These are phyloP conservation scores for Recurvirostra avosetta DNA, from an alignment of 2,113 vertebrate species.

Conservation along the genomic window DNA sequence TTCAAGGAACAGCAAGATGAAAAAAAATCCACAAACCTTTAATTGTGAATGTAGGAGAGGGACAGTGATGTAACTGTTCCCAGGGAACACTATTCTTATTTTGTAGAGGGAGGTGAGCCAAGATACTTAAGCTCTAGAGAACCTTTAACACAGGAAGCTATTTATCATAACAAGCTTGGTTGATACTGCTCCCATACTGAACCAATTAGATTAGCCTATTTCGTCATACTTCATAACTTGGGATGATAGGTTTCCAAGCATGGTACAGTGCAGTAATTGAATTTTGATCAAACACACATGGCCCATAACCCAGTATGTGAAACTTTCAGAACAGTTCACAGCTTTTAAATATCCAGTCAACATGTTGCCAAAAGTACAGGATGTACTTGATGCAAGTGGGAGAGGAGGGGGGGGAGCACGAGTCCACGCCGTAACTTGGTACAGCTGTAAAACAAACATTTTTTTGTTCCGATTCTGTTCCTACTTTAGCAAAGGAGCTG, in stretches of 20 bases:
- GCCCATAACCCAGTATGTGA: constrained; percentile 85
- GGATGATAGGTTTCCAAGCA: constrained; percentile 85
- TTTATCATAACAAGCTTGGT: constrained; percentile 89
- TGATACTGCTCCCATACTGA: constrained; percentile 89
- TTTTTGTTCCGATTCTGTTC: constrained; percentile 77
- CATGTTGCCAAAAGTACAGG: constrained; percentile 88
- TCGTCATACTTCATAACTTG: constrained; percentile 90
- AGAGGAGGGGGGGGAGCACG: constrained; percentile 60
- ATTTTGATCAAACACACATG: constrained; percentile 96
- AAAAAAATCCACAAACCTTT: constrained; percentile 58
- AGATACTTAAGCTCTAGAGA: constrained; percentile 85
- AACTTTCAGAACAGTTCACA: constrained; percentile 84
- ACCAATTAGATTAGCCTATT: constrained; percentile 88
- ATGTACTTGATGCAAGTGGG: constrained; percentile 80
- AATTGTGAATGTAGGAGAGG: constrained; percentile 63
- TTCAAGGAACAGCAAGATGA: constrained; percentile 38
- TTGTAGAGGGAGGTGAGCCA: constrained; percentile 78
- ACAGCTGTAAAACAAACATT: constrained; percentile 85
- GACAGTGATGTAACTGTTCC: constrained; percentile 78
- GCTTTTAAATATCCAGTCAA: constrained; percentile 85
- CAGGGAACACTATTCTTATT: constrained; percentile 77
- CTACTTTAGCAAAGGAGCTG: constrained; percentile 71
- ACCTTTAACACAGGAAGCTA: constrained; percentile 90
- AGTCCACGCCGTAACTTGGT: constrained; percentile 75
- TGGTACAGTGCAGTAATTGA: constrained; percentile 88